Percentiles rank a stretch among this genome's conserved stretches.
These are phyloP conservation scores for Zygaena filipendulae DNA, from an alignment of 2,888 invertebrate species.

Conservation along the genomic window DNA sequence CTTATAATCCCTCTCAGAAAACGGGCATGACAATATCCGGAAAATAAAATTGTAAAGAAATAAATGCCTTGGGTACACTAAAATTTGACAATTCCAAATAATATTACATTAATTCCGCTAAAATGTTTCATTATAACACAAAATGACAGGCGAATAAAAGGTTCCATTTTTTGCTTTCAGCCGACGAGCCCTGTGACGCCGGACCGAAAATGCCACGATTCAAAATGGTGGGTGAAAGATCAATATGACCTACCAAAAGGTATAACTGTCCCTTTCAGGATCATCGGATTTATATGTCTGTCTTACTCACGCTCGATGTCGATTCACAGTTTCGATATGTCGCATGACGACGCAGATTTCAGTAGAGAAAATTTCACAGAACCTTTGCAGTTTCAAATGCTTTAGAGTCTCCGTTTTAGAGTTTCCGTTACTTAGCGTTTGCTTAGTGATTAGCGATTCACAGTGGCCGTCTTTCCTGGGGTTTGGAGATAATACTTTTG, in stretches of 20 bases:
- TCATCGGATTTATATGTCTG: constrained; percentile 15
- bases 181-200: constrained; percentile 45
- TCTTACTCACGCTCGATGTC: constrained; percentile 40
- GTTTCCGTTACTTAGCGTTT: constrained; percentile 25
- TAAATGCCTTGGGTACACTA: too few relatives aligned
- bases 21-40: too few relatives aligned
- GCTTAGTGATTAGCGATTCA: constrained; percentile 45
- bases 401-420: constrained; percentile 30
- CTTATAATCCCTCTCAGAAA: too few relatives aligned
- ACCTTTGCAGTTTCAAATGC: constrained; percentile 26
- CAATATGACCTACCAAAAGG: constrained; percentile 66
- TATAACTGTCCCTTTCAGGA: constrained; percentile 34
- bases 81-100: too few relatives aligned
- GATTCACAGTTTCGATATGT: constrained; percentile 50
- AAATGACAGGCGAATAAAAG: constrained; percentile 57
- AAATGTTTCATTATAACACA: too few relatives aligned
- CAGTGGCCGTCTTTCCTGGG: constrained; percentile 40
- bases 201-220: constrained; percentile 56
- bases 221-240: constrained; percentile 69
- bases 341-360: constrained; percentile 48
- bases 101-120: too few relatives aligned
- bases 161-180: constrained; percentile 42
- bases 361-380: constrained; percentile 40
- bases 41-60: too few relatives aligned
- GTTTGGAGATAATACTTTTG: constrained; percentile 44